phyloP scores from a whole-genome alignment of 2,888 invertebrate species.

The Sialis fuliginosa region DNA sequence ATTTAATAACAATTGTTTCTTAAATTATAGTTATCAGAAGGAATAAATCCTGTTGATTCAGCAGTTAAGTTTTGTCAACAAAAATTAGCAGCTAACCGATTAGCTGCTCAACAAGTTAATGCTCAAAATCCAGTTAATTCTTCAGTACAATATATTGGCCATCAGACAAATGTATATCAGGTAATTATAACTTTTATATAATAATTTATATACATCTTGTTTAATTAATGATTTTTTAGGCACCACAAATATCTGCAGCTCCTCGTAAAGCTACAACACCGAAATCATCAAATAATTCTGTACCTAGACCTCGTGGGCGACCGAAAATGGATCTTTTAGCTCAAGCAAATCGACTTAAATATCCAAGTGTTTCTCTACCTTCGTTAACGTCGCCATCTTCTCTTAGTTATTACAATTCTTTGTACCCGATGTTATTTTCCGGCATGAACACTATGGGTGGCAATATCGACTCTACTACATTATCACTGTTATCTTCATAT shows the following conservation, averaged over 20 bases:
- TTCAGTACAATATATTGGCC: slow-evolving; percentile 10
- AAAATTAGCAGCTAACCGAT: slow-evolving; percentile 36
- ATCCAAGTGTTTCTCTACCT: slow-evolving; percentile 8
- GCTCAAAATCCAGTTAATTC: not conserved
- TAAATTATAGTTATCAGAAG: slow-evolving; percentile 31
- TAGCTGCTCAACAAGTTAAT: slow-evolving; percentile 23
- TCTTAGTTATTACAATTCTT: slow-evolving; percentile 1
- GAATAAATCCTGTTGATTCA: slow-evolving; percentile 41
- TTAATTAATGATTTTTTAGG: not conserved
- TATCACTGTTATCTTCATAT: slow-evolving; percentile 19
- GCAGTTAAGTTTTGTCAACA: slow-evolving; percentile 55
- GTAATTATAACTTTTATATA: not conserved
- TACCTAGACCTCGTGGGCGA: slow-evolving; percentile 29
- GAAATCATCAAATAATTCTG: slow-evolving; percentile 19
- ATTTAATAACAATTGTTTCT: no score
- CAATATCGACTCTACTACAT: slow-evolving; percentile 15
- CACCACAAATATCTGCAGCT: not conserved
- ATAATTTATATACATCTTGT: not conserved
- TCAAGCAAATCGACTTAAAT: no score
- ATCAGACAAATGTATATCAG: not conserved
- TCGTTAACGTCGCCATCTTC: slow-evolving; percentile 6
- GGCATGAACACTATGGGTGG: slow-evolving; percentile 15
- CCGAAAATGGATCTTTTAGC: slow-evolving; percentile 18
- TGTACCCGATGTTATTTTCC: slow-evolving; percentile 15
- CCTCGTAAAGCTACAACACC: slow-evolving; percentile 10